phyloP scores from a whole-genome alignment of 1,140 invertebrate species.

The Drosophila ogumai region DNA sequence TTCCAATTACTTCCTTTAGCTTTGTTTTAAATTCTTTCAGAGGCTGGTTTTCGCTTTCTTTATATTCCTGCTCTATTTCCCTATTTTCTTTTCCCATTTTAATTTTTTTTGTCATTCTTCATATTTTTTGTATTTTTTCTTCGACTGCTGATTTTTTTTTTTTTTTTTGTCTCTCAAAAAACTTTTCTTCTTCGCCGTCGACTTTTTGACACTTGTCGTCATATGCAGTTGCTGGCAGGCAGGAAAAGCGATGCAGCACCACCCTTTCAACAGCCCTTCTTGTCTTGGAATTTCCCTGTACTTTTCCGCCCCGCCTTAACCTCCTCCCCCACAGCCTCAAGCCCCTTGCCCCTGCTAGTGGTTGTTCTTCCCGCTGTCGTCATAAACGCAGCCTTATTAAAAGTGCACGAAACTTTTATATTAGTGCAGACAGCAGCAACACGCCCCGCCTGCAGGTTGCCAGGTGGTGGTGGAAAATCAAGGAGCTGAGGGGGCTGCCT shows the following conservation, averaged over 20 bases:
- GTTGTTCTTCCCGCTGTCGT: constrained; percentile 23
- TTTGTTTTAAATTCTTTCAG: neutral
- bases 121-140: neutral
- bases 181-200: constrained; percentile 45
- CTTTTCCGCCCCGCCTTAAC: neutral
- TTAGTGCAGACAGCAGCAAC: constrained; percentile 64
- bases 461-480: neutral
- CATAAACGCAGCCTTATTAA: constrained; percentile 79
- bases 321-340: neutral
- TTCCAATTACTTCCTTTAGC: neutral
- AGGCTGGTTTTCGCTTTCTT: constrained; percentile 7
- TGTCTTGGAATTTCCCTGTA: neutral
- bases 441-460: constrained; percentile 25
- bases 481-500: neutral
- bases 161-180: constrained; percentile 16
- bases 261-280: neutral
- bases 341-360: neutral
- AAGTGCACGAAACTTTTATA: constrained; percentile 71
- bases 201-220: constrained; percentile 76
- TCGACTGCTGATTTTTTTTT: neutral
- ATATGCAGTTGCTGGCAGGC: constrained; percentile 33
- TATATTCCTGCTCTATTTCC: neutral
- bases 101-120: neutral
- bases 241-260: constrained; percentile 6
- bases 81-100: neutral